Base-by-base conservation (phyloP, 2,888 invertebrate genomes). In the Nomada fabriciana region DNA sequence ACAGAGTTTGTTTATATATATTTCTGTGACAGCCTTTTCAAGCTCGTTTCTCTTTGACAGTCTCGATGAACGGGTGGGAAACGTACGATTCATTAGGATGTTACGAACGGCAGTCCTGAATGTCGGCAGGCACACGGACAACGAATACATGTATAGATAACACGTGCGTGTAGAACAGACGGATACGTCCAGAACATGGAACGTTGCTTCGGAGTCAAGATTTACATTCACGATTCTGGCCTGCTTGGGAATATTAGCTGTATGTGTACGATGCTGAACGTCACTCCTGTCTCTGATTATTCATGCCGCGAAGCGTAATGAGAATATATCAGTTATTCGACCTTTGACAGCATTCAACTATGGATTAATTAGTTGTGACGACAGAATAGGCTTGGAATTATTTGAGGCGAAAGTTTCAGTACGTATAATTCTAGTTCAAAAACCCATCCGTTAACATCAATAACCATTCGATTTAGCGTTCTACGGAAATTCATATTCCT, bases 161-260 rank as follows among this genome's bases (percentile, higher is more conserved):
- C 25, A 18, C 15, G 9, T 15, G 29, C 23, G 63, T 47, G 42
- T 29, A 9, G 43, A 20, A 47, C 43, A 72, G 60, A 42, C 7
- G 42, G 23, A 72, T 59, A 42, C 57, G 64, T 11, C n/a, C 42
- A n/a, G n/a, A 25, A 50, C 25, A 36, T 20, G 57, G 64, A 25
- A 15, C 70, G n/a, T 20, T 53, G 25, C 18, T 20, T 52, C 25
- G 23, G 15, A 59, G 50, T 43, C 43, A 23, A 57, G 36, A 76
- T 79, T 76, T 76, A 64, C 69, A 71, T 80, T 77, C 55, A 5
- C 23, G 61, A 61, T 67, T 43, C 50, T 9, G 50, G 11, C 4
- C 42, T 61, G 67, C 25, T 67, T 55, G 25, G 60, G 15, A 67
- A 61, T 80, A 67, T 71, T 57, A 64, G 55, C 50, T 20, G 29